phyloP scores from a whole-genome alignment of 1,140 invertebrate species.

The Oreohelix idahoensis region DNA sequence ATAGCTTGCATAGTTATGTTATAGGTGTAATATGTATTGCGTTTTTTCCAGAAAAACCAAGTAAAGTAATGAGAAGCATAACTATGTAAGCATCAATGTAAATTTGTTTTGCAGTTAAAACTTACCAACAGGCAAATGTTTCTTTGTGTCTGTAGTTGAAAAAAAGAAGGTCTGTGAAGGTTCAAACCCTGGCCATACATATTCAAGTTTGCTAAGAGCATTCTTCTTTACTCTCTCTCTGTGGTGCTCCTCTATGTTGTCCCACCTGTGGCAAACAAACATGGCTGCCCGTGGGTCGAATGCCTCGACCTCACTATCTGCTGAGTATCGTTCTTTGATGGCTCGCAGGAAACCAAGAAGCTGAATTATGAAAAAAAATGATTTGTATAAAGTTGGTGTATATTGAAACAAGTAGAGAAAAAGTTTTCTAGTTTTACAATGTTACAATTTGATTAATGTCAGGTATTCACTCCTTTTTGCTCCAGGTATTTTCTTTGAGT shows the following conservation, averaged over 20 bases:
- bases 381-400: neutral
- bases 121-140: constrained; percentile 45
- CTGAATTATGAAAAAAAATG: constrained; percentile 45
- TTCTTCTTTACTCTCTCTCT: constrained; percentile 52
- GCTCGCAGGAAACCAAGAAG: constrained; percentile 56
- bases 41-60: too few relatives aligned
- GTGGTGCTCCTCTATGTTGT: constrained; percentile 53
- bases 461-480: too few relatives aligned
- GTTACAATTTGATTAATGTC: too few relatives aligned
- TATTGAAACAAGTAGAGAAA: too few relatives aligned
- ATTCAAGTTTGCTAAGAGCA: constrained; percentile 53
- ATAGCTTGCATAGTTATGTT: too few relatives aligned
- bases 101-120: neutral
- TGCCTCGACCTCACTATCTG: constrained; percentile 22
- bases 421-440: too few relatives aligned
- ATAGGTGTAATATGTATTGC: too few relatives aligned
- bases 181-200: constrained; percentile 58
- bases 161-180: constrained; percentile 52
- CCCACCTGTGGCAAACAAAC: constrained; percentile 68
- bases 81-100: too few relatives aligned
- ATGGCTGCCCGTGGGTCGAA: constrained; percentile 57
- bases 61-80: too few relatives aligned
- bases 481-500: too few relatives aligned
- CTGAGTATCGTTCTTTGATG: constrained; percentile 49
- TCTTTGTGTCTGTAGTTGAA: constrained; percentile 55